A percentile compares a stretch with the other conserved stretches of the same genome.
These are phyloP conservation scores for Petrocephalus schoutedeni DNA, from an alignment of 2,797 vertebrate genomes.

Conservation along the genomic window DNA sequence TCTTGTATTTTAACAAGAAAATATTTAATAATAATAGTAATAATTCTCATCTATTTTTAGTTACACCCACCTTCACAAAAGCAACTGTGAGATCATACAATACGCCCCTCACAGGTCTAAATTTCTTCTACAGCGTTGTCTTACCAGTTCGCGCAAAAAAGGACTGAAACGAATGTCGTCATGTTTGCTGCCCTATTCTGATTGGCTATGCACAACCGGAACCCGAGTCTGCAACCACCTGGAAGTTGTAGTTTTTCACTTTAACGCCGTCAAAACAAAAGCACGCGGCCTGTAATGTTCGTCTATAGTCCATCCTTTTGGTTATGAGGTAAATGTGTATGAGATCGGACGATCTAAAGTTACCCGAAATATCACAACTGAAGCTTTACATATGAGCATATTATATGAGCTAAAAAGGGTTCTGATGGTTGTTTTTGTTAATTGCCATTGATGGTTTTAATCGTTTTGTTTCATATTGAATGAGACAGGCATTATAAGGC, in stretches of 20 bases:
- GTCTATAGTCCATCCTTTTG: background rate
- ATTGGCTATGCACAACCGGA: constrained; percentile 41
- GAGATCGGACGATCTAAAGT: background rate
- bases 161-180: constrained; percentile 47
- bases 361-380: background rate
- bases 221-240: background rate
- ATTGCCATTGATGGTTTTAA: background rate
- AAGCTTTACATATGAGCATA: background rate
- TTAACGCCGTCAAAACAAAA: background rate
- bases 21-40: background rate
- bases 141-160: constrained; percentile 50
- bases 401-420: background rate
- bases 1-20: background rate
- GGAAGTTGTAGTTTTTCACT: constrained; percentile 49
- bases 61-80: constrained; percentile 53
- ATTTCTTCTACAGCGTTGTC: constrained; percentile 30
- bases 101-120: constrained; percentile 37
- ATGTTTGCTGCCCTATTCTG: background rate
- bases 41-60: background rate
- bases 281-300: background rate
- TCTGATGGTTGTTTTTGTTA: background rate
- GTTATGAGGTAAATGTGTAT: background rate
- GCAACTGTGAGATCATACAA: constrained; percentile 24
- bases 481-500: background rate
- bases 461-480: background rate